phyloP scores from a whole-genome alignment of 2,797 vertebrate species.

The Potorous gilbertii region DNA sequence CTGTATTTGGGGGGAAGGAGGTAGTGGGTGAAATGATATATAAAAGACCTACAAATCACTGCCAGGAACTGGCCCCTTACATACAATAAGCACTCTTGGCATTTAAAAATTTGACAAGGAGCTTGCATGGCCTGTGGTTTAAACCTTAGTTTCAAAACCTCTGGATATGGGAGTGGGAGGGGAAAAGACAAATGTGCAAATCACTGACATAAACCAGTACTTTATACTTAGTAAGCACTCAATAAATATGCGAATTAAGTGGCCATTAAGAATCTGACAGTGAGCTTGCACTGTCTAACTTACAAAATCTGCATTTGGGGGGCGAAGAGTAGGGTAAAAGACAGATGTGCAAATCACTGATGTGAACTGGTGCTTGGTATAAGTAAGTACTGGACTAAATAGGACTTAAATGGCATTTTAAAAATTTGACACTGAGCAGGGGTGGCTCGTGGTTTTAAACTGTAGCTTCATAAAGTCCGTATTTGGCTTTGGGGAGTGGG shows the following conservation, averaged over 20 bases:
- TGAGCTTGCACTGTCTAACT: not conserved
- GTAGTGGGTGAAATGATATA: not conserved
- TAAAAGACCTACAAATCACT: not conserved
- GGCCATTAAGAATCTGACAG: not conserved
- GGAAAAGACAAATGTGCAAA: not conserved
- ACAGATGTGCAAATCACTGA: not conserved
- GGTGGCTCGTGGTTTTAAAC: not conserved
- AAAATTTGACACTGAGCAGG: not conserved
- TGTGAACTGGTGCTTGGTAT: not conserved
- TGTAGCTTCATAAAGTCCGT: not conserved
- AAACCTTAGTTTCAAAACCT: not conserved
- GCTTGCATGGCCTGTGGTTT: not conserved
- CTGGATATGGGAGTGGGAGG: not conserved
- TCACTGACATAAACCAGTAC: not conserved
- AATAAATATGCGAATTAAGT: not conserved
- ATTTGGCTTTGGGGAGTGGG: too few relatives aligned
- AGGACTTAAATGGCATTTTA: conserved; percentile 5
- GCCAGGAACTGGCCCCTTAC: not conserved
- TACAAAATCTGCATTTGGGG: not conserved
- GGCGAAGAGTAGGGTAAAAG: not conserved
- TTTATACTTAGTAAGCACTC: not conserved
- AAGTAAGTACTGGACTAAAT: not conserved
- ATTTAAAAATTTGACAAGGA: not conserved
- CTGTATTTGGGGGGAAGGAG: not conserved
- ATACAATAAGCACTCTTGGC: not conserved